Base-by-base conservation (phyloP, 2,888 invertebrate species). In the Orgyia antiqua region DNA sequence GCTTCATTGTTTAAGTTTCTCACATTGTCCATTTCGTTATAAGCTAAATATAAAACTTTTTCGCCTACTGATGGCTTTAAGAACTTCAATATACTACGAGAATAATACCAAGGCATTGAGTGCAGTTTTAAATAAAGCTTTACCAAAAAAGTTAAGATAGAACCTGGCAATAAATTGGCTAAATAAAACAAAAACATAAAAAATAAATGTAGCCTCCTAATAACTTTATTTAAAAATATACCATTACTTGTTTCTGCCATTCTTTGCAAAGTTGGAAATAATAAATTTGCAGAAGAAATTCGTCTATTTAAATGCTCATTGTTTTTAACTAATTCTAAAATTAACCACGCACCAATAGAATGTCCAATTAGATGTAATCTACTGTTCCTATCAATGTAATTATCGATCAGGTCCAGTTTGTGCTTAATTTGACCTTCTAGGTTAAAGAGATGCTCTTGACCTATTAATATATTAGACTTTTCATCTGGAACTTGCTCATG, bases 311-410 rank as follows among this genome's bases (percentile, higher is more conserved):
- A 71, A 15, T 77, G 63, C 3, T 88, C 77, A 41, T 78, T 51
- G 42, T 90, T 76, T 45, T 92, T 88, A 13, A 96, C 66, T 51
- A 95, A 65, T 61, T 96, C 92, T 33, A 96, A 64, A 40, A 91
- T 88, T 58, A 96, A 91, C 90, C 96, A 95, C 30, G 93, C 89
- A 2, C 98, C 98, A 58, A 97, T 94, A 0, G 97, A 97, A 86
- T 98, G 97, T 1, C 95, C 96, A 49, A 97, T 88, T 20, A 97
- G 75, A 69, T 95, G 92, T 21, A 98, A 68, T 63, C 88, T 91
- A n/a, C 92, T 89, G 58, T 90, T 86, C 42, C 87, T 71, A 31
- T 95, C 93, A 42, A 96, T 87, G 62, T 90, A 90, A 47, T 90
- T 89, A 48, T 89, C 84, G 33, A 97, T 91, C 61, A 97, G 93